Percentiles rank a stretch among this genome's conserved stretches.
Evolutionary conservation across 2,888 invertebrate genomes (phyloP).

Genomic region (Brenthis ino): DNA sequence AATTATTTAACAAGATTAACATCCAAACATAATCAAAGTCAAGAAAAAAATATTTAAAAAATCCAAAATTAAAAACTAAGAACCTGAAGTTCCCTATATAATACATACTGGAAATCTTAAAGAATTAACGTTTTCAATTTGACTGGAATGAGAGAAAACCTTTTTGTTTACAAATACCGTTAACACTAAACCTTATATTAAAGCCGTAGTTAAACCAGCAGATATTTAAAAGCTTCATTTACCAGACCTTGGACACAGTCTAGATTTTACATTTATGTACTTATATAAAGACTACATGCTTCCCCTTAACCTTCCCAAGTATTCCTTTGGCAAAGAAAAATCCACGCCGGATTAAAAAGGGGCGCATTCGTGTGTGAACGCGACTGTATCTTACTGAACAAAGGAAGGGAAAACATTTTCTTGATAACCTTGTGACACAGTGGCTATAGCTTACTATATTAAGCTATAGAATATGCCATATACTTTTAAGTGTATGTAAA

Average conservation of each 20-base stretch:
- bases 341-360: conserved; percentile 72
- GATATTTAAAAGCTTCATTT: conserved; percentile 11
- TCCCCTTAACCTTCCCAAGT: conserved; percentile 49
- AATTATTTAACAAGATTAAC: no score
- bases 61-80: no score
- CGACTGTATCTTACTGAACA: conserved; percentile 73
- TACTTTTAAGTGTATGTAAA: no score
- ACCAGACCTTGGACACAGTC: conserved; percentile 2
- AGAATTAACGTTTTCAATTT: no score
- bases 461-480: background rate
- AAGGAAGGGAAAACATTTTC: conserved; percentile 72
- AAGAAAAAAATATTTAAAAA: no score
- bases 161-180: no score
- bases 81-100: no score
- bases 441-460: conserved; percentile 15
- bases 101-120: no score
- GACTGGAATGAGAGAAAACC: no score
- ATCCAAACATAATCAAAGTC: no score
- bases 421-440: conserved; percentile 43
- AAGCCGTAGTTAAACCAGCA: background rate
- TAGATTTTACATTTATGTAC: conserved; percentile 4
- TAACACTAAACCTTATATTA: background rate
- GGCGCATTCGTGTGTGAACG: conserved; percentile 76
- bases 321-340: conserved; percentile 69
- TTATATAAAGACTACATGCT: conserved; percentile 26